These are phyloP conservation scores for Drosophila demipolita DNA, from an alignment of 2,888 invertebrate species.

Conservation along the genomic window DNA sequence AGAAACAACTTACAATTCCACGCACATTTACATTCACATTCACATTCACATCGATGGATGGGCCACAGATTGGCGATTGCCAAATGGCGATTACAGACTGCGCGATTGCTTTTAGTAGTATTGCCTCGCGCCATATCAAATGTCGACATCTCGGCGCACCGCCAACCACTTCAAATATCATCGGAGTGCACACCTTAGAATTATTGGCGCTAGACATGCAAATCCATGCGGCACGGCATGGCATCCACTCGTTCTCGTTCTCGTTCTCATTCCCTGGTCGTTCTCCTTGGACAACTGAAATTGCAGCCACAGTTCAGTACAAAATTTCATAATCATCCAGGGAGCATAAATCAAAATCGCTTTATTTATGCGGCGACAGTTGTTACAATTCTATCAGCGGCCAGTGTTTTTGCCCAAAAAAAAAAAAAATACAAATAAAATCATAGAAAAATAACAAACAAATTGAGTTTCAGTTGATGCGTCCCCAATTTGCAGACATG, in stretches of 20 bases:
- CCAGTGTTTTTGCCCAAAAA: conserved; percentile 40
- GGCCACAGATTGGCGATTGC: conserved; percentile 51
- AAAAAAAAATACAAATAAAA: conserved; percentile 20
- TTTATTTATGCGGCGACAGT: conserved; percentile 79
- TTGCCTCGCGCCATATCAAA: conserved; percentile 76
- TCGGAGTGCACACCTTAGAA: conserved; percentile 76
- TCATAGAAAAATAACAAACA: conserved; percentile 55
- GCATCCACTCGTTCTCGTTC: conserved; percentile 34
- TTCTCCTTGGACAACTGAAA: conserved; percentile 28
- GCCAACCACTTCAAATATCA: conserved; percentile 74
- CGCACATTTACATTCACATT: conserved; percentile 47
- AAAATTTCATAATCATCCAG: conserved; percentile 69
- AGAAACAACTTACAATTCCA: conserved; percentile 51
- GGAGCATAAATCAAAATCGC: conserved; percentile 77
- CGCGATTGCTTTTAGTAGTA: conserved; percentile 41
- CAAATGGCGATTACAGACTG: conserved; percentile 26
- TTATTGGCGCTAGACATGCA: conserved; percentile 83
- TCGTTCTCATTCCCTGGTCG: conserved; percentile 9
- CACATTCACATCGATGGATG: conserved; percentile 51
- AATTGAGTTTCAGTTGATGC: conserved; percentile 63
- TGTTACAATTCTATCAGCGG: conserved; percentile 81
- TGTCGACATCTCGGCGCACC: conserved; percentile 70
- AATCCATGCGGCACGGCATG: conserved; percentile 65
- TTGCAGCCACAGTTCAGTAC: conserved; percentile 33
- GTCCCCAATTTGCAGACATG: conserved; percentile 65